Percentiles rank a stretch among this genome's conserved stretches.
Evolutionary conservation across 1,140 invertebrate species (phyloP).

Genomic region (Drosophila miranda): DNA sequence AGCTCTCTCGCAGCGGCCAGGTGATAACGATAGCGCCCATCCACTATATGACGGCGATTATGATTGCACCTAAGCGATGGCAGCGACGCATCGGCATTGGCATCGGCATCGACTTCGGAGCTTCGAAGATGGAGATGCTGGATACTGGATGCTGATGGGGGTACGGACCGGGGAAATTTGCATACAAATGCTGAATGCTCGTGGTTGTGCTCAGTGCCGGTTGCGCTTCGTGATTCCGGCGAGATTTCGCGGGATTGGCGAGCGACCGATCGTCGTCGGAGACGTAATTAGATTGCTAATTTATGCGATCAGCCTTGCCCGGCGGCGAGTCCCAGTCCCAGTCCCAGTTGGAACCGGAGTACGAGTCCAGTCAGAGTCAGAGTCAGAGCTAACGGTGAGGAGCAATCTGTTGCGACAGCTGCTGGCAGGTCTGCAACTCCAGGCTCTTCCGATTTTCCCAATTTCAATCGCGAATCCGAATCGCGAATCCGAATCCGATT

Average conservation of each 20-base stretch:
- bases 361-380: not conserved
- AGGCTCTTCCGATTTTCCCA: not conserved
- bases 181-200: slow-evolving; percentile 79
- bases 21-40: slow-evolving; percentile 64
- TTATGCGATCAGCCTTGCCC: slow-evolving; percentile 57
- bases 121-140: slow-evolving; percentile 1
- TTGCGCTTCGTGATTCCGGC: slow-evolving; percentile 72
- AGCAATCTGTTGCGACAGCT: slow-evolving; percentile 4
- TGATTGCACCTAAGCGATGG: slow-evolving; percentile 69
- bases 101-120: not conserved
- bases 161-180: slow-evolving; percentile 49
- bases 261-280: slow-evolving; percentile 6
- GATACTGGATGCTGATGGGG: not conserved
- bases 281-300: slow-evolving; percentile 75
- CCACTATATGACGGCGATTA: slow-evolving; percentile 71
- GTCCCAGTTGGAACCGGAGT: slow-evolving; percentile 1
- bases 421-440: not conserved
- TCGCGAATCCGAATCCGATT: slow-evolving; percentile 18
- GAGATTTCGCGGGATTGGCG: slow-evolving; percentile 61
- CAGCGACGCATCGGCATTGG: not conserved
- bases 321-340: not conserved
- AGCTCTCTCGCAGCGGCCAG: slow-evolving; percentile 28
- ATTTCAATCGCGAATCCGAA: not conserved
- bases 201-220: slow-evolving; percentile 64
- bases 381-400: slow-evolving; percentile 17